phyloP scores from a whole-genome alignment of 2,797 vertebrate genomes.

The Apogon hyalosoma region DNA sequence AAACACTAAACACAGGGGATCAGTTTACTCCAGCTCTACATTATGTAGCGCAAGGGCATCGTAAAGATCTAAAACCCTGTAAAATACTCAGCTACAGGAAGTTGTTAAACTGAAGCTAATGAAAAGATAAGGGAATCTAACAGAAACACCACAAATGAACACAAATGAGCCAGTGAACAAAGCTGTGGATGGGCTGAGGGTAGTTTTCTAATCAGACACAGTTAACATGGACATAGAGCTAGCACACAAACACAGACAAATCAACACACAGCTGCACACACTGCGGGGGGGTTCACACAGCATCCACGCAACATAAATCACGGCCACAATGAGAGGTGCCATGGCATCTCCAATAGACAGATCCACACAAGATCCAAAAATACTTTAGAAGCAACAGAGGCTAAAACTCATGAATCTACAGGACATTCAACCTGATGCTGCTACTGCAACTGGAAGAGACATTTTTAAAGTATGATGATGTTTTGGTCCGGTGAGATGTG shows the following conservation, averaged over 20 bases:
- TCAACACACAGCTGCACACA: slow-evolving; percentile 34
- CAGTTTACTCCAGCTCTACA: slow-evolving; percentile 15
- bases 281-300: slow-evolving; percentile 23
- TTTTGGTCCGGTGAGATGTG: slow-evolving; percentile 29
- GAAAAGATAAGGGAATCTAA: slow-evolving; percentile 8
- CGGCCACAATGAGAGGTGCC: slow-evolving; percentile 22
- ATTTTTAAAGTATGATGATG: slow-evolving; percentile 15
- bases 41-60: background rate
- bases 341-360: slow-evolving; percentile 24
- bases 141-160: background rate
- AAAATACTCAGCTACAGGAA: background rate
- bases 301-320: slow-evolving; percentile 46
- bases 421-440: background rate
- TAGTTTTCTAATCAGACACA: slow-evolving; percentile 4
- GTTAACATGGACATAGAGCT: slow-evolving; percentile 21
- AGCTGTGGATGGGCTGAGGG: background rate
- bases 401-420: slow-evolving; percentile 1
- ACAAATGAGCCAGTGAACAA: slow-evolving; percentile 7
- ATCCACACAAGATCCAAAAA: slow-evolving; percentile 25
- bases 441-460: slow-evolving; percentile 17
- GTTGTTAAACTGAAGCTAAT: slow-evolving; percentile 16
- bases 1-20: slow-evolving; percentile 15
- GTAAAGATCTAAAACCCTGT: background rate
- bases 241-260: slow-evolving; percentile 34
- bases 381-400: background rate